Percentiles rank a stretch among this genome's conserved stretches.
Conservation (phyloP, 2,797 vertebrate species). For the Trematomus bernacchii region DNA sequence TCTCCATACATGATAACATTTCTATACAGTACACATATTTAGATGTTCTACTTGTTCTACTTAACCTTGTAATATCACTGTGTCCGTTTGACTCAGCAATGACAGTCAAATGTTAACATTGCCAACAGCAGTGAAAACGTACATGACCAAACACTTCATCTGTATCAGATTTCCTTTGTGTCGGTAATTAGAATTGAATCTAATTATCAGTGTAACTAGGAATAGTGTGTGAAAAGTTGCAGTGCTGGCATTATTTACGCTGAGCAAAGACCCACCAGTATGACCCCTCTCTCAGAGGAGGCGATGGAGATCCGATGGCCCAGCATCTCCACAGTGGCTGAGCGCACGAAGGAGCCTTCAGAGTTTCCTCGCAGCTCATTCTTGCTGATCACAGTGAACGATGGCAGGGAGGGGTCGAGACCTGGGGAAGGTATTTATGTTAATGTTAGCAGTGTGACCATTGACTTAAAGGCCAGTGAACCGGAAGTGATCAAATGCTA, state of each 20-base stretch:
- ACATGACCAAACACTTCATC: neutral
- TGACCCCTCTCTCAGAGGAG: neutral
- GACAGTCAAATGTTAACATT: neutral
- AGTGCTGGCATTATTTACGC: neutral
- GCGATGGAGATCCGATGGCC: constrained; percentile 26
- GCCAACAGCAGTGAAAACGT: neutral
- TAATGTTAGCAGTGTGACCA: neutral
- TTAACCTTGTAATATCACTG: neutral
- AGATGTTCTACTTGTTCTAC: no score
- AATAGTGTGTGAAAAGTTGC: neutral
- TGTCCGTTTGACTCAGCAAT: neutral
- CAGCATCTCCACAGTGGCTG: constrained; percentile 25
- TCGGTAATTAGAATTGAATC: neutral
- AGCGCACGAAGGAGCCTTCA: constrained; percentile 49
- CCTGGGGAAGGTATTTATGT: constrained; percentile 18
- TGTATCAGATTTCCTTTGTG: neutral
- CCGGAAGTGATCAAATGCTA: no score
- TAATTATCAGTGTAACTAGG: neutral
- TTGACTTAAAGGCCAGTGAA: no score
- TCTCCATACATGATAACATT: no score
- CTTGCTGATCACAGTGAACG: constrained; percentile 37
- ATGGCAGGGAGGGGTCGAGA: constrained; percentile 30
- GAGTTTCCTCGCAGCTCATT: constrained; percentile 60
- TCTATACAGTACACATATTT: no score
- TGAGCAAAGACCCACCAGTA: constrained; percentile 31